A percentile compares a stretch with the other conserved stretches of the same genome.
phyloP scores from a whole-genome alignment of 2,797 vertebrate genomes.

The Carcharodon carcharias region DNA sequence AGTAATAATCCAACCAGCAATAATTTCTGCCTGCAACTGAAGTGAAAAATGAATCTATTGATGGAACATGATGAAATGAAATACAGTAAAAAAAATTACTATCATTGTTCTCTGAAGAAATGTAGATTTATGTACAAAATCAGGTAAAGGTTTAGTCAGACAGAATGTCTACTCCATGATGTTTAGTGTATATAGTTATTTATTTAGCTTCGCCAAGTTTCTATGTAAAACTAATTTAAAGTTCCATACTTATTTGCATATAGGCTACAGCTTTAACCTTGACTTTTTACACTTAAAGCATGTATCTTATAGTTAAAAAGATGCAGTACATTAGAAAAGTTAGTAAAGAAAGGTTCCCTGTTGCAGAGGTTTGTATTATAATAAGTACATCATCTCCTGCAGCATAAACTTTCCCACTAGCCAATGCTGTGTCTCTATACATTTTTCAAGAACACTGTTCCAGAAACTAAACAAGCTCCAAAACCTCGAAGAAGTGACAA shows the following conservation, averaged over 20 bases:
- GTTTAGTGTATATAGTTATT: not conserved
- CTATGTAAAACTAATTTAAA: not conserved
- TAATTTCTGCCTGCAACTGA: not conserved
- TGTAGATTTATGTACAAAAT: not conserved
- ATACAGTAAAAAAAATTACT: not conserved
- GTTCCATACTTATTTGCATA: not conserved
- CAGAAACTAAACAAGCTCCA: not conserved
- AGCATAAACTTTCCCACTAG: not conserved
- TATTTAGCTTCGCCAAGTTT: not conserved
- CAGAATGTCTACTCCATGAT: not conserved
- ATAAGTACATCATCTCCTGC: not conserved
- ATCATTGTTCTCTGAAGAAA: not conserved
- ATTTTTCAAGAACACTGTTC: not conserved
- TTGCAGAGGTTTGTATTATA: not conserved
- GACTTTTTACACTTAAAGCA: not conserved
- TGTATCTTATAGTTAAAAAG: not conserved
- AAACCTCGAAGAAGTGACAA: not conserved
- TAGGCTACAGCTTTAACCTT: not conserved
- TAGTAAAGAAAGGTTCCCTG: not conserved
- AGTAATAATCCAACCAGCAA: not conserved
- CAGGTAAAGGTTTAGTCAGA: not conserved
- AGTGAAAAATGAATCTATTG: not conserved
- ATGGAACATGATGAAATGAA: not conserved
- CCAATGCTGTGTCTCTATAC: not conserved
- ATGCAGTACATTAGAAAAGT: not conserved